Conservation (phyloP, 2,888 invertebrate species). For the Andrena chrysosceles region DNA sequence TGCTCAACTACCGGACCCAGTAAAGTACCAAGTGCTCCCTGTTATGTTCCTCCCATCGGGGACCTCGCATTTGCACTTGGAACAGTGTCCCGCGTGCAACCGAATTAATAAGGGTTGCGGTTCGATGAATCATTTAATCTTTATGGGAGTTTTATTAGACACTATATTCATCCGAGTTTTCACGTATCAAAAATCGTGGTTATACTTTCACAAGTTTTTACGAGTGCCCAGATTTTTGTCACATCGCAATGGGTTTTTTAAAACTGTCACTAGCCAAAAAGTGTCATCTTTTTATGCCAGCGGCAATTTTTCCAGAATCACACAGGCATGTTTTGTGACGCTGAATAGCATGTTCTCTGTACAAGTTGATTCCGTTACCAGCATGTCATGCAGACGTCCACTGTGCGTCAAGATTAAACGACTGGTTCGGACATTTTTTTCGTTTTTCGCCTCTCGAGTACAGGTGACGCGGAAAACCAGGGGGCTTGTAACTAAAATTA, state of each 20-base stretch:
- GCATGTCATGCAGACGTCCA: not conserved
- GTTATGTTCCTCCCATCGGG: not conserved
- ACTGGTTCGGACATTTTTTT: not conserved
- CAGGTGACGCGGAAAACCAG: not conserved
- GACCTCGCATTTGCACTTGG: not conserved
- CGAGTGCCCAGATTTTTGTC: too few species aligned
- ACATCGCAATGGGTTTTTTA: too few species aligned
- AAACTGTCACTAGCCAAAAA: not conserved
- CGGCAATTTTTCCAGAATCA: not conserved
- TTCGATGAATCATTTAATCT: not conserved
- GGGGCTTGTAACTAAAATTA: constrained; percentile 3
- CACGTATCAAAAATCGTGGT: too few species aligned
- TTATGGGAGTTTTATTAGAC: not conserved
- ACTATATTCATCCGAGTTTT: too few species aligned
- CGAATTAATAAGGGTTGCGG: not conserved
- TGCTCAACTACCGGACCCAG: not conserved
- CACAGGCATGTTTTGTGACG: too few species aligned
- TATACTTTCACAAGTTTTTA: too few species aligned
- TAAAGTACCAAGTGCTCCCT: constrained; percentile 5
- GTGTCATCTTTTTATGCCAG: not conserved
- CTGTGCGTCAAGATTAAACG: not conserved
- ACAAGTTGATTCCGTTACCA: not conserved
- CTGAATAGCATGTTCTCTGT: not conserved
- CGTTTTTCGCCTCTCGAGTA: not conserved
- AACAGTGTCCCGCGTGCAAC: not conserved